Evolutionary conservation across 2,888 invertebrate species (phyloP), one percentile per base, ranked within the genome.

Genomic region (Hololepta plana): DNA sequence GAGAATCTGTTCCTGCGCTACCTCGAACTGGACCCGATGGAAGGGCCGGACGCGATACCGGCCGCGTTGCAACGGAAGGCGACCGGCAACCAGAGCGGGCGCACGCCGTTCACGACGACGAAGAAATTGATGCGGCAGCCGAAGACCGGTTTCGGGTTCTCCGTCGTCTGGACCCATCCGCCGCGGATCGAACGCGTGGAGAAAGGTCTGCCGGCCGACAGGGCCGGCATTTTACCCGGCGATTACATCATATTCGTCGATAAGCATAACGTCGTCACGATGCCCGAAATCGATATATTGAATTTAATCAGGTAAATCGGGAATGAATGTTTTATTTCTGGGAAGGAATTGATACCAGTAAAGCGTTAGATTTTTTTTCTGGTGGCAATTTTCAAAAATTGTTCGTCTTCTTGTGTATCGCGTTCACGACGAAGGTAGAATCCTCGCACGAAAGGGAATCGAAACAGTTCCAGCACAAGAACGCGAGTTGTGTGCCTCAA

Each of bases 171-270:
- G 85, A 85, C 84, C 4, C 71, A 80, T 43, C 85, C 85, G 1
- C 85, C 85, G 3, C 64, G 82, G 12, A 76, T 87, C 21, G 85
- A 85, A 47, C 62, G 84, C 31, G 77, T 85, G 8, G 84, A 84
- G 32, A 68, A 74, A 1, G 76, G 76, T 3, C 63, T 81, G 8
- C 75, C 82, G 4, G 85, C 85, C 1, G 85, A 84, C 34, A 65
- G 71, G n/a, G 75, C 77, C 3, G 85, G 84, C 4, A 66, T 85
- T 7, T 55, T 72, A 34, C 79, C 84, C 2, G 85, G 84, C 9
- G 85, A 85, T 51, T 81, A 82, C 55, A 72, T 87, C 35, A 82
- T 87, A 35, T 85, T 85, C 53, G 81, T 85, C 29, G 84, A 82
- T 37, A 73, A 74, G 47, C 74, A 76, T 48, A 87, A 85, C 50